phyloP scores from a whole-genome alignment of 2,888 invertebrate species.

The Slavum lentiscoides region DNA sequence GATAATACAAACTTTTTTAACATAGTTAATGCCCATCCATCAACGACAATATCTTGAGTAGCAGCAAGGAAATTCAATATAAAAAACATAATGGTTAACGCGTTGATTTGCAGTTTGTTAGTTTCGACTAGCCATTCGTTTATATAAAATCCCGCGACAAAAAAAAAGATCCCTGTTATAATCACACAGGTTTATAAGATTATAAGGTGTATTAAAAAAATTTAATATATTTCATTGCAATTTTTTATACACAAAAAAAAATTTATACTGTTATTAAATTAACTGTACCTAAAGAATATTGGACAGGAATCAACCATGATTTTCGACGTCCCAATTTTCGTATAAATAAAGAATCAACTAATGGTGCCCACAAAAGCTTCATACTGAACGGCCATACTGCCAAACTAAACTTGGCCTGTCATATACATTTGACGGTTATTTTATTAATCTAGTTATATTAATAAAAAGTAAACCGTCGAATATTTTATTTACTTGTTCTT shows the following conservation, averaged over 20 bases:
- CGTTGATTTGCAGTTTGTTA: constrained; percentile 42
- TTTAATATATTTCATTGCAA: not conserved
- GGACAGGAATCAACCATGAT: constrained; percentile 93
- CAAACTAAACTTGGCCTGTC: constrained; percentile 87
- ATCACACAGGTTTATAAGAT: not conserved
- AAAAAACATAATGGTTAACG: constrained; percentile 86
- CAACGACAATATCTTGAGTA: constrained; percentile 98
- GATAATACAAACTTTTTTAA: constrained; percentile 72
- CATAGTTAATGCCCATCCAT: constrained; percentile 99
- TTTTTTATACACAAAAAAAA: not conserved
- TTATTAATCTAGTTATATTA: constrained; percentile 45
- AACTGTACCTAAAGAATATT: constrained; percentile 79
- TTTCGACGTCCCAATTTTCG: constrained; percentile 87
- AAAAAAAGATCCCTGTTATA: constrained; percentile 65
- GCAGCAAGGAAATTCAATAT: constrained; percentile 93
- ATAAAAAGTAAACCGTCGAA: not conserved
- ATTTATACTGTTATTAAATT: not conserved
- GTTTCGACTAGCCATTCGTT: constrained; percentile 73
- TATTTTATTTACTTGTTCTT: constrained; percentile 73
- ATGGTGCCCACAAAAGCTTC: constrained; percentile 96
- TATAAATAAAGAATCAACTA: constrained; percentile 91
- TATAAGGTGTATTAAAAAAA: not conserved
- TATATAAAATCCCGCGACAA: constrained; percentile 77
- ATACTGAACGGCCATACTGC: constrained; percentile 89
- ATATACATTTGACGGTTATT: constrained; percentile 56